phyloP scores from a whole-genome alignment of 2,113 vertebrate genomes.

The Aspiorhynchus laticeps region DNA sequence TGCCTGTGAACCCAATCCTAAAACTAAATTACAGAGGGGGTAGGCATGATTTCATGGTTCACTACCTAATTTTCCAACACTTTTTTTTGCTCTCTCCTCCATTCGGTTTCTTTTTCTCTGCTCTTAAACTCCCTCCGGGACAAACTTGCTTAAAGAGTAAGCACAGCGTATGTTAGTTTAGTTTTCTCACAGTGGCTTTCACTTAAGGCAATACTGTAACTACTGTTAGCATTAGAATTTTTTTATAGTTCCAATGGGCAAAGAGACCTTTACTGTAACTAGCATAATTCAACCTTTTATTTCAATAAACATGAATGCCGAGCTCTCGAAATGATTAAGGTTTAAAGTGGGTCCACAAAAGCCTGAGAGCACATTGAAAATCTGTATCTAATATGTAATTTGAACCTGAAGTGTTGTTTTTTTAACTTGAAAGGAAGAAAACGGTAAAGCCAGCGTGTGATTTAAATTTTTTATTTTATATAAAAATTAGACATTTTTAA shows the following conservation, averaged over 20 bases:
- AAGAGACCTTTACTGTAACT: background rate
- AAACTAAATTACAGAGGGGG: constrained; percentile 60
- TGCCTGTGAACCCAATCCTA: constrained; percentile 61
- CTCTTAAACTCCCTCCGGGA: constrained; percentile 47
- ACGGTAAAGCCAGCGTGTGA: background rate
- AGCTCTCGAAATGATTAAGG: background rate
- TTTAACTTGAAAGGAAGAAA: background rate
- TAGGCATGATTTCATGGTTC: constrained; percentile 63
- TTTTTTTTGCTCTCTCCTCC: constrained; percentile 38
- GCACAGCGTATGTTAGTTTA: constrained; percentile 47
- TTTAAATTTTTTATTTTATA: background rate
- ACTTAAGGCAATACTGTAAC: constrained; percentile 33
- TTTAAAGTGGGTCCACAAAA: background rate
- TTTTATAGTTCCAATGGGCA: background rate
- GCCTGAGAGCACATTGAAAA: background rate
- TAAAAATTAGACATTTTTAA: background rate
- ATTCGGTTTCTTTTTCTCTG: constrained; percentile 33
- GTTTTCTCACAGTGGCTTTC: constrained; percentile 32
- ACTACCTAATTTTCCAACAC: constrained; percentile 58
- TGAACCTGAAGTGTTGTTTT: background rate
- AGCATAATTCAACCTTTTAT: background rate
- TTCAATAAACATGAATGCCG: background rate
- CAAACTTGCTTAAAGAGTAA: constrained; percentile 46
- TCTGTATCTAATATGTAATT: background rate
- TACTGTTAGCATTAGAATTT: background rate